Percentiles rank a stretch among this genome's conserved stretches.
Conservation (phyloP, 2,113 vertebrate species). For the Setophaga coronata region DNA sequence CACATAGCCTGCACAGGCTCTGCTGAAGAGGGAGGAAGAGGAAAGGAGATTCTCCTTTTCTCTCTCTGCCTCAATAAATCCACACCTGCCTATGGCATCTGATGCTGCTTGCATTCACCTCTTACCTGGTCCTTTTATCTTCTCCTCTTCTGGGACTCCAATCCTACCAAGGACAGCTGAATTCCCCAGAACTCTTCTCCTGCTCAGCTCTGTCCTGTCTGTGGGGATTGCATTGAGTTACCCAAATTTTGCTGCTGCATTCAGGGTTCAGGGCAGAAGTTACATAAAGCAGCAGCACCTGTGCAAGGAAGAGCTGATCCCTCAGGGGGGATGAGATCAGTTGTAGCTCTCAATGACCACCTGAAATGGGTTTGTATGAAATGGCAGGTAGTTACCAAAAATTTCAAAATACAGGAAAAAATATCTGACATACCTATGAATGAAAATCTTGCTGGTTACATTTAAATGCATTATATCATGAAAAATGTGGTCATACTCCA, state of each 20-base stretch:
- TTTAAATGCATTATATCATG: background rate
- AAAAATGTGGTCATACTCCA: background rate
- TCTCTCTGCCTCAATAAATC: background rate
- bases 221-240: rapidly evolving
- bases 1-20: rapidly evolving
- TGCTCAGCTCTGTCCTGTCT: background rate
- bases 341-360: background rate
- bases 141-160: background rate
- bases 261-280: background rate
- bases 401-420: background rate
- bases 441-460: background rate
- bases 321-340: background rate
- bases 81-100: background rate
- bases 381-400: background rate
- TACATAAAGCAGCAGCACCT: background rate
- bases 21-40: background rate
- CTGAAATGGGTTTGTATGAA: background rate
- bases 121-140: background rate
- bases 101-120: background rate
- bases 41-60: background rate
- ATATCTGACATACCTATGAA: background rate
- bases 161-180: background rate
- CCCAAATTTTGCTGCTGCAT: background rate
- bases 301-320: background rate
- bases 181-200: background rate